Base-by-base conservation (phyloP, 2,113 vertebrate genomes). In the Carassius gibelio region DNA sequence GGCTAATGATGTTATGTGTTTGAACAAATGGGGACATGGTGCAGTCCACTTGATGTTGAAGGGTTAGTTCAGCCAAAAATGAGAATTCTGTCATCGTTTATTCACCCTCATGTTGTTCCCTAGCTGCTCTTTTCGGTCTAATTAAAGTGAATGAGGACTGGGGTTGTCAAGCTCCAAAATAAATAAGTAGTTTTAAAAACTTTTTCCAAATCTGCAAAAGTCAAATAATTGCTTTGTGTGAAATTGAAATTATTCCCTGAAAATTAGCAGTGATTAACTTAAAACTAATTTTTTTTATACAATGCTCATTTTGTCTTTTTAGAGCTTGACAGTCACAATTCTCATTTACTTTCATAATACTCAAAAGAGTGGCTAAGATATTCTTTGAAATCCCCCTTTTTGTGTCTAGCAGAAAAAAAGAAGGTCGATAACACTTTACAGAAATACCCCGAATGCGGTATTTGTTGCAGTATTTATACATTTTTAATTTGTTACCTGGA, bases 21-120 rank as follows among this genome's bases (percentile, higher is more conserved):
- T 76, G 75, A 86, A 75, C 83, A 55, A 74, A 81, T 38, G 36
- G 77, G 66, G 52, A 71, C 82, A 23, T n/a, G 76, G 57, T 61
- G 34, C 76, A 48, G 48, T 52, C 48, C 74, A 42, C 19, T 79
- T 79, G 55, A 61, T 79, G 55, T 34, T 36, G n/a, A 79, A 79
- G 52, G 21, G 76, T 61, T 42, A 79, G 76, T 36, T 79, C 50
- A 78, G 48, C 21, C 45, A 75, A 75, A 75, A 78, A 78, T 14
- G 9, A 38, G 5, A 78, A n/a, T 7, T 78, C 50, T 57, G 52
- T 34, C 19, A 76, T 50, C 7, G 7, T 52, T 55, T 34, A 50
- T 76, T 76, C 48, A 55, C n/a, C 75, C 26, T 77, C 17, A 77
- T 77, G 75, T 77, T 77, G 75, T 34, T 77, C 50, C 50, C 75